Evolutionary conservation across 2,113 vertebrate genomes (phyloP).

Genomic region (Burhinus bistriatus): DNA sequence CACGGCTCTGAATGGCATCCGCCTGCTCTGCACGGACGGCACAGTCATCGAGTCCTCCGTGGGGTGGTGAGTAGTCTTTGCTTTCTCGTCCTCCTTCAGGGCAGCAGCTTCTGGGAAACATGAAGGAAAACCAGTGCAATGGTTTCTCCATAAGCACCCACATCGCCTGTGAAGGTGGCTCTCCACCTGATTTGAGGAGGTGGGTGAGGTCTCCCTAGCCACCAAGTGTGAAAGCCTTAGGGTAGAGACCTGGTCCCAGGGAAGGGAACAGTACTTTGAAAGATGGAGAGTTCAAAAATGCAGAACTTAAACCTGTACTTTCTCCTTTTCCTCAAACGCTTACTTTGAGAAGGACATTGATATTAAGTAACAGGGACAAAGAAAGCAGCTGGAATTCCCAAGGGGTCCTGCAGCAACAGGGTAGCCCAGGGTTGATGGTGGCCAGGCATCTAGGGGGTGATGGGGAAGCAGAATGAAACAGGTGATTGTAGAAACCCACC

Average conservation of each 20-base stretch:
- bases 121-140: background rate
- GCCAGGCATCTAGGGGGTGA: background rate
- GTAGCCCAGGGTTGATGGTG: background rate
- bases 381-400: background rate
- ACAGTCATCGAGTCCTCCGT: background rate
- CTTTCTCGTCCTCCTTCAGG: background rate
- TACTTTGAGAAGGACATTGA: background rate
- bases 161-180: background rate
- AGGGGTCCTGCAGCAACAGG: background rate
- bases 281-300: background rate
- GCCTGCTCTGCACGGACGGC: background rate
- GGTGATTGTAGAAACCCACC: background rate
- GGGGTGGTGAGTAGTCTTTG: background rate
- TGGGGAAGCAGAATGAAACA: background rate
- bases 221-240: background rate
- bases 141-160: background rate
- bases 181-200: accelerated
- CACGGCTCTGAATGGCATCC: background rate
- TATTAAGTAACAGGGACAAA: background rate
- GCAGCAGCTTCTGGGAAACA: background rate
- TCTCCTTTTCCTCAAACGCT: background rate
- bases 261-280: background rate
- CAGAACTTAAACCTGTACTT: background rate
- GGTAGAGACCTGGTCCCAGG: background rate
- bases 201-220: background rate